Base-by-base conservation (phyloP, 2,888 invertebrate genomes). In the Drosophila diplacantha region DNA sequence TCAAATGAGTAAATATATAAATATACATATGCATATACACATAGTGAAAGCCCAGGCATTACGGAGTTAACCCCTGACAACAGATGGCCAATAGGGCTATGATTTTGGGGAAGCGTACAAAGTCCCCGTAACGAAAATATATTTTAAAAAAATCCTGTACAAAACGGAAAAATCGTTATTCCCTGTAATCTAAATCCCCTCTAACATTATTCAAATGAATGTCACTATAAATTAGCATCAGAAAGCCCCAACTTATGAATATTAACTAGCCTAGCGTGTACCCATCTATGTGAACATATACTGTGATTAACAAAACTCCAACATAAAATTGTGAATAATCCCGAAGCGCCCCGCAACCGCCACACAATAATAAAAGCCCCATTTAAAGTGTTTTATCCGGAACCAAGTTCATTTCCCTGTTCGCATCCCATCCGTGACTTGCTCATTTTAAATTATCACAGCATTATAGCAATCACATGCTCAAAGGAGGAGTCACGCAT, bases 221-320 rank as follows among this genome's bases (percentile, higher is more conserved):
- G 68, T 54, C 46, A 47, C n/a, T n/a, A 29, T 35, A 44, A 54
- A 37, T 43, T 39, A 47, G 64, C 47, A 63, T 34, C 37, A 32
- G 29, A 26, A 35, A 55, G 47, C 18, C 35, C 41, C 58, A 64
- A 65, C 65, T 73, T 53, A 37, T 77, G 75, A 51, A 34, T 52
- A 60, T 50, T 46, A 67, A 59, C 38, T 71, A 74, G 57, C 38
- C 46, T 75, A 81, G 69, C 53, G 69, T 53, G 7, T 63, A 78
- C 60, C 75, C 63, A 64, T 56, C 38, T 81, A 78, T 68, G 71
- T 65, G 58, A 68, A 52, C 20, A 50, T 20, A 56, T 52, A 24
- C 16, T 37, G 29, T 51, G 31, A 38, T 43, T 20, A 38, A 61
- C 38, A 41, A 39, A 37, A 54, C 22, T 29, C 50, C 29, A 41